Percentiles rank a stretch among this genome's conserved stretches.
Conservation (phyloP, 2,113 vertebrate genomes). For the Callipepla squamata region DNA sequence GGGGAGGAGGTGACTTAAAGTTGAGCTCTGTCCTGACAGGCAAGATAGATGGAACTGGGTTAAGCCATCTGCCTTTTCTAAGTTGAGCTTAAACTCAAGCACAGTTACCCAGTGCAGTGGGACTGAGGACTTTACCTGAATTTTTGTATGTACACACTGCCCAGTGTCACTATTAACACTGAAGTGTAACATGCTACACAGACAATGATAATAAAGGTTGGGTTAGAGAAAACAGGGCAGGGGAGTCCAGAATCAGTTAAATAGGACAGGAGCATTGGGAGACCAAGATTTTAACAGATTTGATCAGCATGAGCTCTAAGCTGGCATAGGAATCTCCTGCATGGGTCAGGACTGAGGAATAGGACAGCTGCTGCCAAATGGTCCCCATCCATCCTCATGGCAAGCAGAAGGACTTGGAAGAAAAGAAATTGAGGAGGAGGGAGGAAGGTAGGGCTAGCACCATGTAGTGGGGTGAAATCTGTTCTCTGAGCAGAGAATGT, state of each 20-base stretch:
- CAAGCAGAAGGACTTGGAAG: background rate
- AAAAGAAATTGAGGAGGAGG: background rate
- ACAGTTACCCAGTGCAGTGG: background rate
- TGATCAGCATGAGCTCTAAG: background rate
- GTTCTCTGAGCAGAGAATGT: background rate
- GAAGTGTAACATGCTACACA: background rate
- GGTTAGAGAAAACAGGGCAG: constrained; percentile 23
- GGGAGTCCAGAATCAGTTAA: background rate
- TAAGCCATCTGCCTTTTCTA: background rate
- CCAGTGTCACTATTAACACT: background rate
- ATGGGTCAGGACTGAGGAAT: accelerated
- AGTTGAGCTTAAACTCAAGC: background rate
- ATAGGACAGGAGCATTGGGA: constrained; percentile 39
- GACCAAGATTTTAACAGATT: background rate
- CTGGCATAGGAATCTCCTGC: background rate
- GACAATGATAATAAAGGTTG: background rate
- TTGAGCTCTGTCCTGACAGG: background rate
- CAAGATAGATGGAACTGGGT: background rate
- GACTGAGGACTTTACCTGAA: background rate
- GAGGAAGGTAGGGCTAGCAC: background rate
- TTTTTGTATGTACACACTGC: background rate
- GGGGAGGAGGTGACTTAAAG: background rate
- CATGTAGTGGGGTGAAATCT: background rate
- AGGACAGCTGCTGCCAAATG: background rate
- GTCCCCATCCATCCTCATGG: background rate